These are phyloP conservation scores for Drosophila quinaria DNA, from an alignment of 2,888 invertebrate genomes.

Conservation along the genomic window DNA sequence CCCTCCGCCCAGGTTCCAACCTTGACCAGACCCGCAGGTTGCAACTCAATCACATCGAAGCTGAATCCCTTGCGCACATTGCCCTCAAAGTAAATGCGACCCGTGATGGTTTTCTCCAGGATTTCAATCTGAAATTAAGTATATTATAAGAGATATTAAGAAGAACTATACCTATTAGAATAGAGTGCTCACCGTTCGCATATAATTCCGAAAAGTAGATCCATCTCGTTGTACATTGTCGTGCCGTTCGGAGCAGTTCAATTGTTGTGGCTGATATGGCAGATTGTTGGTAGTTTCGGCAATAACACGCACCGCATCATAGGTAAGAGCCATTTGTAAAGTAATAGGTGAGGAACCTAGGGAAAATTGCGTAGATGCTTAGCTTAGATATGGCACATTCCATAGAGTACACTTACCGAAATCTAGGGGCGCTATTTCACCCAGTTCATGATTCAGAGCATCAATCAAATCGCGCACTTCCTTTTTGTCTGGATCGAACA, in stretches of 20 bases:
- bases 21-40: slow-evolving; percentile 88
- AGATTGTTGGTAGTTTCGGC: slow-evolving; percentile 91
- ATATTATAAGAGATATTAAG: not conserved
- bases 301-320: slow-evolving; percentile 94
- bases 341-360: slow-evolving; percentile 80
- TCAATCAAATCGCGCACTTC: slow-evolving; percentile 85
- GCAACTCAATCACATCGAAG: slow-evolving; percentile 90
- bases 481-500: slow-evolving; percentile 88
- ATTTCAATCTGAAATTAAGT: slow-evolving; percentile 71
- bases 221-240: slow-evolving; percentile 91
- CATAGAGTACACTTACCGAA: slow-evolving; percentile 32
- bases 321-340: slow-evolving; percentile 92
- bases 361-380: not conserved
- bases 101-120: slow-evolving; percentile 88
- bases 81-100: slow-evolving; percentile 91
- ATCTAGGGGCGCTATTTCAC: slow-evolving; percentile 55
- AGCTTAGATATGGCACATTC: fast-evolving
- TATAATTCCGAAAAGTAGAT: slow-evolving; percentile 92
- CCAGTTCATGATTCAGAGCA: slow-evolving; percentile 55
- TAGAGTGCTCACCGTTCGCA: slow-evolving; percentile 85
- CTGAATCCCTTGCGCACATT: slow-evolving; percentile 90
- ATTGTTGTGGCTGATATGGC: slow-evolving; percentile 85
- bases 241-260: slow-evolving; percentile 88
- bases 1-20: slow-evolving; percentile 90
- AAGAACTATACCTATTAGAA: too few relatives aligned